phyloP scores from a whole-genome alignment of 2,888 invertebrate genomes.

The Athalia cordata region DNA sequence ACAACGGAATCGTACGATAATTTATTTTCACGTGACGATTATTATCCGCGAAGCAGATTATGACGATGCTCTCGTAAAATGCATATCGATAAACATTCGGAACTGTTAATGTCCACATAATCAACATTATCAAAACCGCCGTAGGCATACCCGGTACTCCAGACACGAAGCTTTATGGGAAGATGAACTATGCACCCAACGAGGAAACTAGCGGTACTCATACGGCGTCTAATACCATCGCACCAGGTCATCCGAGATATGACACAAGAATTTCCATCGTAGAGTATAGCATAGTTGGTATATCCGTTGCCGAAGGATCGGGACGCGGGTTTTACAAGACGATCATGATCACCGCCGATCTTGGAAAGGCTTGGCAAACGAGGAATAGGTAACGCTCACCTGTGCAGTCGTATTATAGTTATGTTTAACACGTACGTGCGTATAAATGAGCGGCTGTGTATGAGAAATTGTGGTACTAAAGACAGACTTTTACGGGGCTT shows the following conservation, averaged over 20 bases:
- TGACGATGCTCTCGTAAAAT: background rate
- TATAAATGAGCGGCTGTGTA: background rate
- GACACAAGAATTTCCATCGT: slow-evolving; percentile 35
- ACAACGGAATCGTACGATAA: background rate
- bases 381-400: slow-evolving; percentile 21
- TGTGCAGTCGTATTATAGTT: slow-evolving; percentile 19
- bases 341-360: slow-evolving; percentile 9
- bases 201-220: slow-evolving; percentile 21
- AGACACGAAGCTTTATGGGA: background rate
- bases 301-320: background rate
- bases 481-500: background rate
- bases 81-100: background rate
- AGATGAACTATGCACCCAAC: slow-evolving; percentile 27
- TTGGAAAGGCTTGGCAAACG: slow-evolving; percentile 17
- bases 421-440: background rate
- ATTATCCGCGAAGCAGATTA: no score
- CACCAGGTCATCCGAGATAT: slow-evolving; percentile 34
- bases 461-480: slow-evolving; percentile 23
- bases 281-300: background rate
- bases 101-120: background rate
- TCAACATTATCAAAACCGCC: background rate
- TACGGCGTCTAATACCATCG: slow-evolving; percentile 1
- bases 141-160: background rate
- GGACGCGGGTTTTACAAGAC: background rate
- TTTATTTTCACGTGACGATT: background rate